These are phyloP conservation scores for Gorsachius goisagi DNA, from an alignment of 2,113 vertebrate species.

Conservation along the genomic window DNA sequence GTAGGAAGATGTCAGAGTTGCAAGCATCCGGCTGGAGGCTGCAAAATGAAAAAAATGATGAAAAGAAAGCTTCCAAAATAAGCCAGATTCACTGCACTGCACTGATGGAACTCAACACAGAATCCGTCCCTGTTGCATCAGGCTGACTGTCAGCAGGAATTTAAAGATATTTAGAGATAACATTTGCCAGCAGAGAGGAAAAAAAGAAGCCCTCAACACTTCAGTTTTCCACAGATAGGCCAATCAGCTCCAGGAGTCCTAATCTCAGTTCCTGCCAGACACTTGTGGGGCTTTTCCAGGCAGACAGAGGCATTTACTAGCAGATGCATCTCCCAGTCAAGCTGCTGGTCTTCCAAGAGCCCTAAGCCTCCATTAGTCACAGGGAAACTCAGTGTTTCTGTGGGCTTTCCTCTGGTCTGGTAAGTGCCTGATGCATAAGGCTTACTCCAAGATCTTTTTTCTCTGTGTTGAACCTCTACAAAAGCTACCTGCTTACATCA, in stretches of 20 bases:
- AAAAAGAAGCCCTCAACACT: fast-evolving
- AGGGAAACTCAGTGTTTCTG: not conserved
- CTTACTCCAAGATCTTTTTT: not conserved
- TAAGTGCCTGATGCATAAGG: not conserved
- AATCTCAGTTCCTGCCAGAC: not conserved
- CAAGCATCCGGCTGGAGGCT: constrained; percentile 14
- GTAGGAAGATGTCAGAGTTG: not conserved
- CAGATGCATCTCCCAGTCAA: not conserved
- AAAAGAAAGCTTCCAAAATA: constrained; percentile 24
- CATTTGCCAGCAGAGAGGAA: not conserved
- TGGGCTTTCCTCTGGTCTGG: not conserved
- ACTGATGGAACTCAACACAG: not conserved
- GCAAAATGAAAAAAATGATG: constrained; percentile 7
- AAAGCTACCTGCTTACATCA: not conserved
- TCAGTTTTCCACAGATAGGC: not conserved
- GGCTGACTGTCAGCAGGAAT: not conserved
- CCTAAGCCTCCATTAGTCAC: not conserved
- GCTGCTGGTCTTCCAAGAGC: not conserved
- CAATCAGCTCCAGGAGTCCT: not conserved
- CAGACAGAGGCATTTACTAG: not conserved
- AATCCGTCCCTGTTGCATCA: not conserved
- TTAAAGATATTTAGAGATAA: not conserved
- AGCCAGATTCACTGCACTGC: not conserved
- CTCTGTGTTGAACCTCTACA: not conserved
- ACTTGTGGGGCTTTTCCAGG: fast-evolving